Base-by-base conservation (phyloP, 1,140 invertebrate species). In the Sarcophaga peregrina region DNA sequence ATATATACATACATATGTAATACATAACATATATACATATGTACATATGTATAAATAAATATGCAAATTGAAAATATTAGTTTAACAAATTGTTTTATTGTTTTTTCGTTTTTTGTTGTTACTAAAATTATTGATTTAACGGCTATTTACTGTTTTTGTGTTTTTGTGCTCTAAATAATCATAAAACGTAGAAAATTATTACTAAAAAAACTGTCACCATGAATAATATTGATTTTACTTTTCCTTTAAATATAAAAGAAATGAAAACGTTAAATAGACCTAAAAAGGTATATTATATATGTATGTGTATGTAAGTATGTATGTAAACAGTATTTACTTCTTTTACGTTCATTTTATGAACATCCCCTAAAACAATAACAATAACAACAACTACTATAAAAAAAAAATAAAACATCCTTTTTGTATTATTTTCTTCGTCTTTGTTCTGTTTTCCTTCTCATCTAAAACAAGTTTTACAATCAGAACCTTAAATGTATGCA, bases 161-260 rank as follows among this genome's bases (percentile, higher is more conserved):
- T 8, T 68, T 68, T 68, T 68, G 17, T 20, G 20, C 7, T 20
- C 17, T 20, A 68, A 68, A 68, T 68, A 9, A 15, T 1, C 54
- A 5, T 15, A 62, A 62, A 62, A 62, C 10, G 6, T 15, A 52
- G 13, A 52, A 68, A 25, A 68, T 37, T 37, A 37, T 2, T 37
- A 37, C 4, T 37, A 46, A 76, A 6, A 76, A 76, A 76, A 15
- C 50, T 78, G n/a, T 78, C 75, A 48, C 62, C 62, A 78, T 50
- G 75, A 50, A 76, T 37, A 78, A 78, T 78, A 78, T 78, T 78
- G 75, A 78, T 78, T 78, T 78, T 78, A 20, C 47, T 50, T 50
- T n/a, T 78, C 17, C 73, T 17, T 13, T 10, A 45, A 74, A 46
- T 46, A 75, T 10, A 75, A 45, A 46, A 46, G 37, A 37, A 73